phyloP scores from a whole-genome alignment of 2,797 vertebrate genomes.

The Distichodus sexfasciatus region DNA sequence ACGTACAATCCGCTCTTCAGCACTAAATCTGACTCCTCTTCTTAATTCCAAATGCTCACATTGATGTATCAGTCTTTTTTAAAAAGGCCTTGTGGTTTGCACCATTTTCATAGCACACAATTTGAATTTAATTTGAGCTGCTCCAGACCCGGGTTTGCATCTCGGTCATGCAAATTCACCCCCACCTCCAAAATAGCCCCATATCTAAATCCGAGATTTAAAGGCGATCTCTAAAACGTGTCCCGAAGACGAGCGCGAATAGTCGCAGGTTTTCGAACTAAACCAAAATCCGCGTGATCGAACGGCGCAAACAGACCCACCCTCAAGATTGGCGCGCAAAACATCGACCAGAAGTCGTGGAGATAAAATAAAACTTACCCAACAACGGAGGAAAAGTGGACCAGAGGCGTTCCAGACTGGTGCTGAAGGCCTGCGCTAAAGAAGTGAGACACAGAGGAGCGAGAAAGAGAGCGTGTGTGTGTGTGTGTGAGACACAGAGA shows the following conservation, averaged over 20 bases:
- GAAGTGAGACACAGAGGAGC: constrained; percentile 34
- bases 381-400: constrained; percentile 17
- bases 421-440: constrained; percentile 45
- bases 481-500: no score
- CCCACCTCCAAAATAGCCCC: neutral
- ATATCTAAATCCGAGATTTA: neutral
- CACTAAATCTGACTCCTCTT: neutral
- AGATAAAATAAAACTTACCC: constrained; percentile 47
- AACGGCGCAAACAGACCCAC: neutral
- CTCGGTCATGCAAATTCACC: neutral
- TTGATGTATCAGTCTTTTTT: neutral
- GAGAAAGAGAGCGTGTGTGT: constrained; percentile 13
- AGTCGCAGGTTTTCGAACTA: neutral
- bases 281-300: neutral
- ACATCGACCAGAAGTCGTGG: constrained; percentile 8
- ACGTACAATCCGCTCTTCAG: neutral
- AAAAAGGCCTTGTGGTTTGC: neutral
- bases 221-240: neutral
- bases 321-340: neutral
- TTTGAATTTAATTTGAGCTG: neutral
- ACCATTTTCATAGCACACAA: neutral
- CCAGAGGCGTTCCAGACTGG: constrained; percentile 34
- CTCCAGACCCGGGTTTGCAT: neutral
- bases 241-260: neutral
- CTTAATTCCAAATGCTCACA: neutral